These are phyloP conservation scores for Perdita meconis DNA, from an alignment of 2,888 invertebrate species.

Conservation along the genomic window DNA sequence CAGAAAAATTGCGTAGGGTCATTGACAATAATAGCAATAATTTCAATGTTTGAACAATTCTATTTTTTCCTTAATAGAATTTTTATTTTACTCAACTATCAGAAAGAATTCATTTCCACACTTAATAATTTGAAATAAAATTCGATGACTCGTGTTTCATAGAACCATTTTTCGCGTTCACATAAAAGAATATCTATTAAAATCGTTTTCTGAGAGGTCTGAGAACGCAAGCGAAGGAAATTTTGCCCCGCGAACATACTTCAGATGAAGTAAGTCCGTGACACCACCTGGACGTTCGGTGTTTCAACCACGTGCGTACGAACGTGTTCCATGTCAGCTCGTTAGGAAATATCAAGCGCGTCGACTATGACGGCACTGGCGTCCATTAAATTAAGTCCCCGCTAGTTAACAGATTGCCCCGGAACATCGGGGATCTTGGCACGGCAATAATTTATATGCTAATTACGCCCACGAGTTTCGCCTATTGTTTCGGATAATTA, in stretches of 20 bases:
- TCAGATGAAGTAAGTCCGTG: slow-evolving; percentile 22
- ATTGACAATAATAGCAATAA: too few relatives aligned
- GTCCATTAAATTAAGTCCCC: slow-evolving; percentile 54
- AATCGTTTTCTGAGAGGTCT: not conserved
- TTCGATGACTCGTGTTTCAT: not conserved
- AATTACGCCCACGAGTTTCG: slow-evolving; percentile 18
- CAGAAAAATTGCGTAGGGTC: too few relatives aligned
- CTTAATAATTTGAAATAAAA: too few relatives aligned
- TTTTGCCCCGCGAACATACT: not conserved
- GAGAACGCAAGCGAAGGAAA: not conserved
- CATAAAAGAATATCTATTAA: not conserved
- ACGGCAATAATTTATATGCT: slow-evolving; percentile 35
- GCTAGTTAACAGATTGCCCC: slow-evolving; percentile 49
- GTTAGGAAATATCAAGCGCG: slow-evolving; percentile 58
- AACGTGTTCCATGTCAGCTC: slow-evolving; percentile 45
- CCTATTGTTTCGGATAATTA: slow-evolving; percentile 38
- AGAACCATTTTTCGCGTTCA: not conserved
- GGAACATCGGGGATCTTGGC: slow-evolving; percentile 23
- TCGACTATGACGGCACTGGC: slow-evolving; percentile 35
- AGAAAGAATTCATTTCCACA: too few relatives aligned
- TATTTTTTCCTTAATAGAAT: too few relatives aligned
- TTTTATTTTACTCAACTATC: too few relatives aligned
- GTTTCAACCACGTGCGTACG: slow-evolving; percentile 17
- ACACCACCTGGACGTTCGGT: slow-evolving; percentile 7
- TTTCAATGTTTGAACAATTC: too few relatives aligned